Percentiles rank a stretch among this genome's conserved stretches.
These are phyloP conservation scores for Nibea coibor DNA, from an alignment of 2,113 vertebrate genomes.

Conservation along the genomic window DNA sequence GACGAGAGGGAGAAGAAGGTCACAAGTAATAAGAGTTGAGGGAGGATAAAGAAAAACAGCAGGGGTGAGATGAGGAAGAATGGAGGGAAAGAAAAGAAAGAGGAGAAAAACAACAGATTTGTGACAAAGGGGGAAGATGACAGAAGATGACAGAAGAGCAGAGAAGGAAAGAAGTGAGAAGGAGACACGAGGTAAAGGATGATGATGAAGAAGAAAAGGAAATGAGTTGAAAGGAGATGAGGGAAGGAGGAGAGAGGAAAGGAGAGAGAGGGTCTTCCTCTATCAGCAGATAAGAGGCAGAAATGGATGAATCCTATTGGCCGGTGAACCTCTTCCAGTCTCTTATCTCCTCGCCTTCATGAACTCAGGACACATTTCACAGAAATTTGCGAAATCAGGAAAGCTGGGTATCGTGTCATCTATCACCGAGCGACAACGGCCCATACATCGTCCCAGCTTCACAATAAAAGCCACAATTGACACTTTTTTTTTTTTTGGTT, in stretches of 20 bases:
- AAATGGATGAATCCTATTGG: constrained; percentile 82
- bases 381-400: constrained; percentile 81
- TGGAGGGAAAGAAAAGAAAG: background rate
- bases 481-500: constrained; percentile 40
- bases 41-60: background rate
- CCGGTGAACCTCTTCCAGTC: constrained; percentile 60
- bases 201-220: constrained; percentile 38
- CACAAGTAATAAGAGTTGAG: background rate
- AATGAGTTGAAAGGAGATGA: constrained; percentile 20
- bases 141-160: constrained; percentile 36
- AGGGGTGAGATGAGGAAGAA: background rate
- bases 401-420: constrained; percentile 63
- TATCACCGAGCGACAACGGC: constrained; percentile 66
- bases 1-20: background rate
- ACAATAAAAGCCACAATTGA: constrained; percentile 73
- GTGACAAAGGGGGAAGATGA: constrained; percentile 17
- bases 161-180: constrained; percentile 1
- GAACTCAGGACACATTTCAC: constrained; percentile 77
- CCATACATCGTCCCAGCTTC: constrained; percentile 62
- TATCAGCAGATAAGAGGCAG: constrained; percentile 81
- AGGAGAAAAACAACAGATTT: constrained; percentile 1
- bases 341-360: constrained; percentile 78
- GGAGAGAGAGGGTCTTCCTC: constrained; percentile 42
- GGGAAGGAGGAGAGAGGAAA: constrained; percentile 20
- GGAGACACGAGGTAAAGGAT: constrained; percentile 24